phyloP scores from a whole-genome alignment of 2,888 invertebrate species.

The Lasioglossum morio region DNA sequence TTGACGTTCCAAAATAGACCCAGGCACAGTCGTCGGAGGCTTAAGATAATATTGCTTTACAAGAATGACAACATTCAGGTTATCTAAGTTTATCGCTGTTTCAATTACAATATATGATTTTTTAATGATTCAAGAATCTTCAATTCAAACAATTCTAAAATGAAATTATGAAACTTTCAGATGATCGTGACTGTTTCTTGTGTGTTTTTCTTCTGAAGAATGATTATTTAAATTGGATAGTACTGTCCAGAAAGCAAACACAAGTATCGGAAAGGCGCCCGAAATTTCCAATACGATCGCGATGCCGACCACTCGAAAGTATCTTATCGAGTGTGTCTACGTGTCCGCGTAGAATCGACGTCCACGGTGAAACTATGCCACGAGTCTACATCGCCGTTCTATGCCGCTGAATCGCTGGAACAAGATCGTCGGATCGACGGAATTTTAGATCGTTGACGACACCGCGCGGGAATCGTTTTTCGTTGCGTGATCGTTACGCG shows the following conservation, averaged over 20 bases:
- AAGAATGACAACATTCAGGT: too few relatives aligned
- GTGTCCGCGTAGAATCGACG: not conserved
- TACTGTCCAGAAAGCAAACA: not conserved
- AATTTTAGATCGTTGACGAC: not conserved
- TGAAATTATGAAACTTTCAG: not conserved
- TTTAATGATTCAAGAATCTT: too few relatives aligned
- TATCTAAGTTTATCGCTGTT: too few relatives aligned
- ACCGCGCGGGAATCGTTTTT: not conserved
- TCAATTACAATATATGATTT: too few relatives aligned
- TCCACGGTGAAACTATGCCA: slow-evolving; percentile 2
- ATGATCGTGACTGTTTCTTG: not conserved
- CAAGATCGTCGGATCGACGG: not conserved
- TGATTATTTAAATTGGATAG: not conserved
- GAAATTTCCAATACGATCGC: not conserved
- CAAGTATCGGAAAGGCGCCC: not conserved
- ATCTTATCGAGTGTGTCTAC: slow-evolving; percentile 29
- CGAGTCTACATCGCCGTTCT: not conserved
- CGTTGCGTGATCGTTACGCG: slow-evolving; percentile 18
- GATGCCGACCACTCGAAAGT: not conserved
- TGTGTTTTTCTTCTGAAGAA: not conserved
- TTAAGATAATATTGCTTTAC: too few relatives aligned
- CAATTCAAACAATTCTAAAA: too few relatives aligned
- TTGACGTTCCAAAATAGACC: too few relatives aligned
- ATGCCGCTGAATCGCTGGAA: not conserved
- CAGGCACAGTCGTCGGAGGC: too few relatives aligned